A percentile compares a stretch with the other conserved stretches of the same genome.
Evolutionary conservation across 1,140 invertebrate genomes (phyloP).

Genomic region (Drosophila pectinifera): DNA sequence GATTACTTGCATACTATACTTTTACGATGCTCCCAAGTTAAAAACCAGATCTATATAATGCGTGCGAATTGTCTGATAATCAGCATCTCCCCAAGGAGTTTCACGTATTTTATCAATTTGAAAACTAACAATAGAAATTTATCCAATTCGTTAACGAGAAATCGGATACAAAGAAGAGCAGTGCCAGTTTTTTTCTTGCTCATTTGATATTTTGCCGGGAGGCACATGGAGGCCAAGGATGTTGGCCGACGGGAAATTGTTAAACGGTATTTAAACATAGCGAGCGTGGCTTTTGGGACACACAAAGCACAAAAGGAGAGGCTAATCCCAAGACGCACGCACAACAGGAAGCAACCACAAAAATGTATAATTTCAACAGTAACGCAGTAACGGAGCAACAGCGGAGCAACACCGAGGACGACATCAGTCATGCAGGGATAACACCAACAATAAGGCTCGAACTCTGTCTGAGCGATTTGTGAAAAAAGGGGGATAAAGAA

Average conservation of each 20-base stretch:
- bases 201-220: conserved; percentile 42
- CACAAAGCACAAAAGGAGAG: conserved; percentile 22
- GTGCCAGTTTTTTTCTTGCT: conserved; percentile 32
- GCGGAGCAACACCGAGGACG: conserved; percentile 37
- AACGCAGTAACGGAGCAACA: conserved; percentile 53
- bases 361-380: conserved; percentile 79
- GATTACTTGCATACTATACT: not conserved
- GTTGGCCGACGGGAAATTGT: conserved; percentile 73
- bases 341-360: conserved; percentile 80
- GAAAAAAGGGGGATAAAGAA: conserved; percentile 27
- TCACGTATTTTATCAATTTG: conserved; percentile 31
- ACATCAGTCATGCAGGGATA: conserved; percentile 59
- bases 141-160: conserved; percentile 13
- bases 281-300: conserved; percentile 31
- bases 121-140: conserved; percentile 26
- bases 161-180: conserved; percentile 24
- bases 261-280: conserved; percentile 80
- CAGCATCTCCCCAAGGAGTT: conserved; percentile 51
- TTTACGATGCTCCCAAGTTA: not conserved
- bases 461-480: conserved; percentile 41
- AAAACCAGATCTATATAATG: conserved; percentile 36
- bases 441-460: conserved; percentile 62
- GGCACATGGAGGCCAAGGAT: conserved; percentile 34
- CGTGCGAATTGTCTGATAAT: conserved; percentile 77
- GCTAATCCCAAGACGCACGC: conserved; percentile 78